phyloP scores from a whole-genome alignment of 1,140 invertebrate genomes.

The Bombus picipes region DNA sequence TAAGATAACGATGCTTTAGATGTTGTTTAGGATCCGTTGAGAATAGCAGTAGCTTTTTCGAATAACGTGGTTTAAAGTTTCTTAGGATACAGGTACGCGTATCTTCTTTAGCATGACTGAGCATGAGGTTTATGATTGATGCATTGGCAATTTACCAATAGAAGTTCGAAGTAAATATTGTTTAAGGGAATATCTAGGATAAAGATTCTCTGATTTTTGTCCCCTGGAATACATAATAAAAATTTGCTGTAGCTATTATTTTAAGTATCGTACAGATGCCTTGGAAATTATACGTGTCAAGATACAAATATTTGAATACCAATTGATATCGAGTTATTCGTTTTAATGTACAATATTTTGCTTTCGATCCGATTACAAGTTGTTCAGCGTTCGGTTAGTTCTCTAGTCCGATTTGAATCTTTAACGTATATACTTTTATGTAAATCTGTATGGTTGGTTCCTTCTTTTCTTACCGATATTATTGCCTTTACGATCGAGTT shows the following conservation, averaged over 20 bases:
- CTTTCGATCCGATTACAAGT: no score
- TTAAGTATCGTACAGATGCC: neutral
- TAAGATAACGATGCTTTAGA: neutral
- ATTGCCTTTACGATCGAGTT: slow-evolving; percentile 20
- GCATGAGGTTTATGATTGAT: neutral
- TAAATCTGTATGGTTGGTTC: neutral
- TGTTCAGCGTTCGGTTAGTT: neutral
- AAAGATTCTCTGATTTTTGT: neutral
- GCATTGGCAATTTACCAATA: neutral
- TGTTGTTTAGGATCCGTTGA: neutral
- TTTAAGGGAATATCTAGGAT: no score
- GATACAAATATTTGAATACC: no score
- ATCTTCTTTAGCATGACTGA: neutral
- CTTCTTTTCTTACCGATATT: neutral
- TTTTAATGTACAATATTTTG: no score
- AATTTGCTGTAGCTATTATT: neutral
- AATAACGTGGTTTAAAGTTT: neutral
- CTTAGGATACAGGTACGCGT: neutral
- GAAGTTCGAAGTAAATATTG: neutral
- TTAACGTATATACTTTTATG: neutral
- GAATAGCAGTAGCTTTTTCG: neutral
- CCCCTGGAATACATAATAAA: neutral
- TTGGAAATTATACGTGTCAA: neutral
- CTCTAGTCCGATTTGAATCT: neutral
- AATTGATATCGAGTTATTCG: no score